A percentile compares a stretch with the other conserved stretches of the same genome.
Evolutionary conservation across 2,113 vertebrate genomes (phyloP).

Genomic region (Siniperca chuatsi): DNA sequence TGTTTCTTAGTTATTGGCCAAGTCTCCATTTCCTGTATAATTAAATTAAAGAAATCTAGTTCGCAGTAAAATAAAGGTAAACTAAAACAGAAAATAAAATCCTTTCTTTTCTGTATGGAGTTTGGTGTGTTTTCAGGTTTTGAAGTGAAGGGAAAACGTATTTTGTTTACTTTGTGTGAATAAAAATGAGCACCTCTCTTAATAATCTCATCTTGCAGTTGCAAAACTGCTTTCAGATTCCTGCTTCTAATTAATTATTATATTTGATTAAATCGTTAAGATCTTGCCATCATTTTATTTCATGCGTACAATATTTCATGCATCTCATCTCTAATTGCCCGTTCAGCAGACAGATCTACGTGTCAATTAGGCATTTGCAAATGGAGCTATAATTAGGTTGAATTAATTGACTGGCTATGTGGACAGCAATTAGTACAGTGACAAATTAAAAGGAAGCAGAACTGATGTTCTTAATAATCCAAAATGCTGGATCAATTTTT

Average conservation of each 20-base stretch:
- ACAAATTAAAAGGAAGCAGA: slow-evolving; percentile 75
- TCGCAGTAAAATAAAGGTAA: not conserved
- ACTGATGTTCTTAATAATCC: slow-evolving; percentile 60
- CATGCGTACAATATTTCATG: slow-evolving; percentile 33
- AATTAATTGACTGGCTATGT: slow-evolving; percentile 75
- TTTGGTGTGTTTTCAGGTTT: not conserved
- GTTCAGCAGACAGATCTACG: slow-evolving; percentile 67
- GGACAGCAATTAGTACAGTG: slow-evolving; percentile 65
- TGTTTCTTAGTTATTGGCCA: no score
- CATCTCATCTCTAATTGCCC: slow-evolving; percentile 69
- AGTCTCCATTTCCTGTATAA: no score
- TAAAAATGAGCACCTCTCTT: not conserved
- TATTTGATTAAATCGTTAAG: slow-evolving; percentile 64
- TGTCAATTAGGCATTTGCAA: slow-evolving; percentile 74
- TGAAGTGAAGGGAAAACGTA: not conserved
- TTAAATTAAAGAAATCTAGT: not conserved
- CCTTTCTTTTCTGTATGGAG: not conserved
- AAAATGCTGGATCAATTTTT: not conserved
- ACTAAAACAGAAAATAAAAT: not conserved
- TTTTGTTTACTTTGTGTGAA: not conserved
- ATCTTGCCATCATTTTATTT: slow-evolving; percentile 39
- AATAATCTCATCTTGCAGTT: not conserved
- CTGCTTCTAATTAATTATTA: slow-evolving; percentile 22
- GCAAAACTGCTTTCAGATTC: not conserved
- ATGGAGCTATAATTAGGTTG: slow-evolving; percentile 71